Conservation (phyloP, 1,140 invertebrate species). For the Artemia franciscana region DNA sequence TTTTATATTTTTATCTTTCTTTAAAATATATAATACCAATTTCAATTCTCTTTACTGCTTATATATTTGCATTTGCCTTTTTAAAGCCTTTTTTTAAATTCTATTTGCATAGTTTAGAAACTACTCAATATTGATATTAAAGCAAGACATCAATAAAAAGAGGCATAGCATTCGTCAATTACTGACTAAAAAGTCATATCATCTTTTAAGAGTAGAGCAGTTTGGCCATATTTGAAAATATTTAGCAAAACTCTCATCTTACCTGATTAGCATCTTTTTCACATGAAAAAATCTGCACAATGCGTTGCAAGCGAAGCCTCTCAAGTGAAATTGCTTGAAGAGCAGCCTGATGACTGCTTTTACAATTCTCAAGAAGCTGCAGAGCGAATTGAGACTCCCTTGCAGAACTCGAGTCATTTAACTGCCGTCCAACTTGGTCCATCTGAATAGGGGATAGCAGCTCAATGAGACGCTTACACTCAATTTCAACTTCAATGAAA, state of each 20-base stretch:
- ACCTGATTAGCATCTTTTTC: constrained; percentile 45
- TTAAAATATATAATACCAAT: too few species aligned
- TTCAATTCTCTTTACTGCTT: too few species aligned
- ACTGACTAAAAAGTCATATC: too few species aligned
- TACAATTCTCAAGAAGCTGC: constrained; percentile 33
- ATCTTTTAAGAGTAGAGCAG: too few species aligned
- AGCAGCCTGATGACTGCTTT: constrained; percentile 18
- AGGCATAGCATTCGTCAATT: too few species aligned
- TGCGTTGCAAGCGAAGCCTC: constrained; percentile 47
- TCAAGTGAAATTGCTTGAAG: constrained; percentile 37
- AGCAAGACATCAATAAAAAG: too few species aligned
- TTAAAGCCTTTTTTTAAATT: too few species aligned
- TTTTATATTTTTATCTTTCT: too few species aligned
- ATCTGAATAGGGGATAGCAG: constrained; percentile 53
- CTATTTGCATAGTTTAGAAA: too few species aligned
- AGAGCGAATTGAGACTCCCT: constrained; percentile 42
- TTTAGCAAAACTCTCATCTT: constrained; percentile 6
- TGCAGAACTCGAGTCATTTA: constrained; percentile 37
- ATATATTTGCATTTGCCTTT: too few species aligned
- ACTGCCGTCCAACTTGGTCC: constrained; percentile 45
- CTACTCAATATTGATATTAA: too few species aligned
- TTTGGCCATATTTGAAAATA: not conserved
- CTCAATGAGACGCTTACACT: constrained; percentile 52
- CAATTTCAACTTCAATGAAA: constrained; percentile 38
- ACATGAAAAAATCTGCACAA: constrained; percentile 42